Base-by-base conservation (phyloP, 1,140 invertebrate genomes). In the Hyposmocoma kahamanoa region DNA sequence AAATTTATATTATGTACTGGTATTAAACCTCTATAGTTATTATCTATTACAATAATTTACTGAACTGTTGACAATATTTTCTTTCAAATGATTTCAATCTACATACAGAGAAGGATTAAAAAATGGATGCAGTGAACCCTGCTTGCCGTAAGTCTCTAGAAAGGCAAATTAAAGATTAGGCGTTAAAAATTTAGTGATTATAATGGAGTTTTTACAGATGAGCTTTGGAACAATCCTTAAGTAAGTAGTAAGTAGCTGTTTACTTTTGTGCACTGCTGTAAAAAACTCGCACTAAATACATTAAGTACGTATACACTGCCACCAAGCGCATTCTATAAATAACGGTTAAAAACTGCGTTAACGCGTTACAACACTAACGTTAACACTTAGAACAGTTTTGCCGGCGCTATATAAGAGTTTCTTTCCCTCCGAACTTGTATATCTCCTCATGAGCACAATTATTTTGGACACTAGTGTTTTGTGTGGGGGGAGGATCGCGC, bases 391-490 rank as follows among this genome's bases (percentile, higher is more conserved):
- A 19, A 22, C n/a, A 22, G 13, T 28, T 42, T 47, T 21, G 38
- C 38, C 19, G 32, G 24, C 11, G 30, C 36, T 84, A 84, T 60
- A 84, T 84, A 56, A 84, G 76, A 80, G 80, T 84, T 80, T 84
- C 80, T 74, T 80, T 84, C 57, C 80, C 80, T 38, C 81, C 81
- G 53, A 61, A 62, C 58, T 67, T 64, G 42, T 59, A 63, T 32
- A 78, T 57, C 34, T 73, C 76, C 67, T 57, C 50, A 60, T 80
- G 67, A 32, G 75, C 62, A 58, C n/a, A 60, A 69, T 57, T 65
- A 65, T 47, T 52, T 51, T 10, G 13, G 1, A 15, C 34, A 39
- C 13, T 30, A 2, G 45, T n/a, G n/a, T 46, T 19, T 26, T 34
- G 24, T 21, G 22, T 26, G 38, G 47, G 36, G 19, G 26, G 26